A percentile compares a stretch with the other conserved stretches of the same genome.
phyloP scores from a whole-genome alignment of 2,888 invertebrate genomes.

The Cephus sareptanus region DNA sequence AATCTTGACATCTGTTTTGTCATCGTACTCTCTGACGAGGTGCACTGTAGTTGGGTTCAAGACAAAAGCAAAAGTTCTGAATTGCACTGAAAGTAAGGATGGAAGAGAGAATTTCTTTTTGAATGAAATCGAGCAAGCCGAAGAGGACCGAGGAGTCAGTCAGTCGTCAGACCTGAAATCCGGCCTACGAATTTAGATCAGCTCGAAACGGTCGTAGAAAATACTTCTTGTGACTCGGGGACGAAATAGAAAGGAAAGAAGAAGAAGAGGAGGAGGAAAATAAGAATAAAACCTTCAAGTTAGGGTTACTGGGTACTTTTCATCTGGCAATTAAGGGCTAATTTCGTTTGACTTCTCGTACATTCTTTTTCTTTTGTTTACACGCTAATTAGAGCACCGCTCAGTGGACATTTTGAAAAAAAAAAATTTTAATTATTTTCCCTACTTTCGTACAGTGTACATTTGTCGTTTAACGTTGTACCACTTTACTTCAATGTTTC shows the following conservation, averaged over 20 bases:
- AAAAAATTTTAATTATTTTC: neutral
- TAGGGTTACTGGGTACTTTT: neutral
- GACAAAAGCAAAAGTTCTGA: no score
- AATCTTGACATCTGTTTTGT: no score
- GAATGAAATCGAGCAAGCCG: conserved; percentile 6
- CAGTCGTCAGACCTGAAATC: conserved; percentile 59
- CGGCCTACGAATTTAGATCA: conserved; percentile 55
- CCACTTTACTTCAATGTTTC: conserved; percentile 19
- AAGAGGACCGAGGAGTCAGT: neutral
- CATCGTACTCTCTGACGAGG: no score
- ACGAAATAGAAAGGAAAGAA: no score
- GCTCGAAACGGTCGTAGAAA: conserved; percentile 29
- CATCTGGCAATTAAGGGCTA: neutral
- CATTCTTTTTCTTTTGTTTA: neutral
- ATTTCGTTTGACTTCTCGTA: neutral
- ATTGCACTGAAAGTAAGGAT: no score
- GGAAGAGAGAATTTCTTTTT: neutral
- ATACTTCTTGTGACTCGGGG: conserved; percentile 18
- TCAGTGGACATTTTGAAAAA: neutral
- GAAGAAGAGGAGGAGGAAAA: neutral
- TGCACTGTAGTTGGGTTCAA: no score
- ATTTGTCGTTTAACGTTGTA: neutral
- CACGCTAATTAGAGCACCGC: neutral
- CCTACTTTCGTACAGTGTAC: neutral
- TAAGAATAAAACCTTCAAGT: neutral